A percentile compares a stretch with the other conserved stretches of the same genome.
These are phyloP conservation scores for Drosophila antonietae DNA, from an alignment of 2,888 invertebrate species.

Conservation along the genomic window DNA sequence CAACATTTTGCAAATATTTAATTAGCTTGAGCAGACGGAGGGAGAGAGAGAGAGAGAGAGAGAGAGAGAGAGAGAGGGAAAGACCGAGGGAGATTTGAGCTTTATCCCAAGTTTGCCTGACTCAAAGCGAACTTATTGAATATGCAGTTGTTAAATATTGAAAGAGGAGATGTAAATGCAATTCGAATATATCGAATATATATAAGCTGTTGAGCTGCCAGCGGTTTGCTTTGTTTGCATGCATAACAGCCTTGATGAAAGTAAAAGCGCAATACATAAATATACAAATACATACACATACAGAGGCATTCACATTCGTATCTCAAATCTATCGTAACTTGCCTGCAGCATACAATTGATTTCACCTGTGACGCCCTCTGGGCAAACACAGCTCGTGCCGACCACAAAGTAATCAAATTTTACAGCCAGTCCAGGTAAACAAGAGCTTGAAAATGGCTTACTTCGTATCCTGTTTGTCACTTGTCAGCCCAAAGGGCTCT, in stretches of 20 bases:
- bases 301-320: conserved; percentile 9
- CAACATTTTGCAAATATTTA: conserved; percentile 70
- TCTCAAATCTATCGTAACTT: conserved; percentile 10
- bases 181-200: conserved; percentile 31
- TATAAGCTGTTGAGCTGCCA: not conserved
- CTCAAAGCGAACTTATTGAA: conserved; percentile 44
- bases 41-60: not conserved
- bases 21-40: conserved; percentile 42
- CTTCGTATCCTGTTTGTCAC: conserved; percentile 53
- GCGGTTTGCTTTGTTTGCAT: conserved; percentile 24
- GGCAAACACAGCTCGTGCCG: conserved; percentile 46
- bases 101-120: not conserved
- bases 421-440: conserved; percentile 40
- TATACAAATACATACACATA: conserved; percentile 13
- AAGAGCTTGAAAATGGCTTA: conserved; percentile 17
- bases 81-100: not conserved
- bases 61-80: not conserved
- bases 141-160: conserved; percentile 65
- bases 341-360: conserved; percentile 35
- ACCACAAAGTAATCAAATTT: conserved; percentile 75
- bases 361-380: conserved; percentile 38
- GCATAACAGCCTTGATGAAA: conserved; percentile 21
- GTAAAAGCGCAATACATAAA: conserved; percentile 64
- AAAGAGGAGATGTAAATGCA: conserved; percentile 47
- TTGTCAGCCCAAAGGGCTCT: conserved; percentile 52